Conservation (phyloP, 2,113 vertebrate species). For the Macroglossus sobrinus region DNA sequence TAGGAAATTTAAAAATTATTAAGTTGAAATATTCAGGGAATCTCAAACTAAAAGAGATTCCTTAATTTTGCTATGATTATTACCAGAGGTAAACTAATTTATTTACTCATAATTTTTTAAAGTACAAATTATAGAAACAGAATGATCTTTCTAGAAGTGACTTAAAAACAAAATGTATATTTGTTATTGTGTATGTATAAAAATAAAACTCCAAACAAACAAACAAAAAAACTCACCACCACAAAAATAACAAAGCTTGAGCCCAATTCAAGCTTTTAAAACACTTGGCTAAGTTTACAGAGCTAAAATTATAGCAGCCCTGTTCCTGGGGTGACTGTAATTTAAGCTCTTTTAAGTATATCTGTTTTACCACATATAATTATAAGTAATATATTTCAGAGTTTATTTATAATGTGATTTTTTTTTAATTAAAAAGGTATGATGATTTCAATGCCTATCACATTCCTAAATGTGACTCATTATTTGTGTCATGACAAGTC, state of each 20-base stretch:
- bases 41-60: neutral
- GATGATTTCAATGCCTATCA: neutral
- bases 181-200: neutral
- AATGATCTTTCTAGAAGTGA: neutral
- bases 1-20: neutral
- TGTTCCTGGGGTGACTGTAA: neutral
- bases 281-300: neutral
- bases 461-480: neutral
- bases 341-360: neutral
- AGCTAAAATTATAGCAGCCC: neutral
- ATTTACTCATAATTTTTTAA: neutral
- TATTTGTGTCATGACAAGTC: neutral
- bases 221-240: neutral
- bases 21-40: neutral
- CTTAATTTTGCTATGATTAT: neutral
- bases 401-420: neutral
- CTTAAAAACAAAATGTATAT: neutral
- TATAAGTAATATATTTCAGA: neutral
- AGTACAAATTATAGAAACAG: neutral
- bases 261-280: neutral
- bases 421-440: neutral
- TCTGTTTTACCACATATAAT: neutral
- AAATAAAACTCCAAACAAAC: neutral
- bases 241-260: neutral
- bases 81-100: neutral